Evolutionary conservation across 30 jellyfish, hydroid and myxozoan genomes (phyloP).

Genomic region (Aurelia aurita): DNA sequence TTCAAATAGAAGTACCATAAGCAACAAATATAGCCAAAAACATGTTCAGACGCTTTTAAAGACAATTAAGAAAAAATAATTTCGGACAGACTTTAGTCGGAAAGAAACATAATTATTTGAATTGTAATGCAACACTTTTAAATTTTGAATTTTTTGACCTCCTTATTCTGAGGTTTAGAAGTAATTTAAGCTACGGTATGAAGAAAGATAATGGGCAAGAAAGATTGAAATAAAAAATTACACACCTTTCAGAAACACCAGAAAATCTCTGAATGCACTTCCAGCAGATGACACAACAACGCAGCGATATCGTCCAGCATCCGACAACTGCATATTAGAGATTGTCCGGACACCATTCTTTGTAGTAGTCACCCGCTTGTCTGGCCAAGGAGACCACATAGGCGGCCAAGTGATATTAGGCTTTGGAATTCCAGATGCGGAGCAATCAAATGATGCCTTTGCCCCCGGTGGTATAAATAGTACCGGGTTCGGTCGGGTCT

Average conservation of each 20-base stretch:
- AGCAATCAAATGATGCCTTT: conserved; percentile 88
- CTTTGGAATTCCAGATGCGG: conserved; percentile 89
- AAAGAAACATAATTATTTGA: no score
- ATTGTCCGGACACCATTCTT: conserved; percentile 74
- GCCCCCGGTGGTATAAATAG: conserved; percentile 55
- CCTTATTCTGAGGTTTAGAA: no score
- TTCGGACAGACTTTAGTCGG: no score
- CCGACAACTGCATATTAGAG: conserved; percentile 53
- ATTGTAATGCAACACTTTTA: no score
- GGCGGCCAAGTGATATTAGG: conserved; percentile 95
- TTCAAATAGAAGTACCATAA: no score
- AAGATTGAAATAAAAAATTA: background rate
- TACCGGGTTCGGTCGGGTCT: conserved; percentile 28
- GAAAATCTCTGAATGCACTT: conserved; percentile 53
- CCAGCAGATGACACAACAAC: conserved; percentile 86
- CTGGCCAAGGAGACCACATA: conserved; percentile 40
- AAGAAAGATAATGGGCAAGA: no score
- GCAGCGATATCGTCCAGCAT: conserved; percentile 84
- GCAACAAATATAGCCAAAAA: no score
- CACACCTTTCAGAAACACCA: conserved; percentile 35
- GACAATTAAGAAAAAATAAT: no score
- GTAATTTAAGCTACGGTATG: no score
- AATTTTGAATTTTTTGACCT: no score
- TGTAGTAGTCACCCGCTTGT: conserved; percentile 24
- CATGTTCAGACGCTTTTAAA: no score